Base-by-base conservation (phyloP, 2,888 invertebrate species). In the Volucella zonaria region DNA sequence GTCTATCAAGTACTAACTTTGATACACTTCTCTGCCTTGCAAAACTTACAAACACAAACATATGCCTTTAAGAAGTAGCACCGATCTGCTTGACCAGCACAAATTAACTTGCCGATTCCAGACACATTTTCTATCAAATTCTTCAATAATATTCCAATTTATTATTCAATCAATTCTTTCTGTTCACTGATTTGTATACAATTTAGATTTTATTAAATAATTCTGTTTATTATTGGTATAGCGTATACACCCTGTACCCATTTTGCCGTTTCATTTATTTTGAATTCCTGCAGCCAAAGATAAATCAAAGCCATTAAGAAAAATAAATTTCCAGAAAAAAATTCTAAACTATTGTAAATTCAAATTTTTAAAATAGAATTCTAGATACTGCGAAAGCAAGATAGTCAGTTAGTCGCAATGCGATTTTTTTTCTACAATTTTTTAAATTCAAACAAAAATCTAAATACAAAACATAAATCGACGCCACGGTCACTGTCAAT, bases 401-500 rank as follows among this genome's bases (percentile, higher is more conserved):
- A 31, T 6, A 4, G 31, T 31, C 31, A 6, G 31, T 6, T 31
- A 31, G 11, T 56, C 38, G 18, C 56, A 18, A 14, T 47, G 23
- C 10, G 40, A 45, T 15, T 14, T n/a, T 43, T 51, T 54, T 54
- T 40, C 40, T 40, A 31, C 31, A 38, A 42, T 61, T 51, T 38
- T 47, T 45, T 1, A 42, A 64, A 38, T 31, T 67, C 2, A 2
- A 66, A 40, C 51, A 31, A 3, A 74, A 54, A 23, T 42, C n/a
- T 23, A 23, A 23, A 23, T 23, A 18, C 67, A 45, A 6, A 31
- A 31, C 31, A 43, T 52, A 67, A 67, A 56, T 43, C 23, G n/a
- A 43, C 43, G n/a, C 38, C n/a, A 42, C 23, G 40, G 49, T 58
- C 47, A 70, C 12, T 70, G 49, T 70, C 70, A 70, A 59, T 70